These are phyloP conservation scores for Sebastes hopkinsi DNA, from an alignment of 2,797 vertebrate genomes.

Conservation along the genomic window DNA sequence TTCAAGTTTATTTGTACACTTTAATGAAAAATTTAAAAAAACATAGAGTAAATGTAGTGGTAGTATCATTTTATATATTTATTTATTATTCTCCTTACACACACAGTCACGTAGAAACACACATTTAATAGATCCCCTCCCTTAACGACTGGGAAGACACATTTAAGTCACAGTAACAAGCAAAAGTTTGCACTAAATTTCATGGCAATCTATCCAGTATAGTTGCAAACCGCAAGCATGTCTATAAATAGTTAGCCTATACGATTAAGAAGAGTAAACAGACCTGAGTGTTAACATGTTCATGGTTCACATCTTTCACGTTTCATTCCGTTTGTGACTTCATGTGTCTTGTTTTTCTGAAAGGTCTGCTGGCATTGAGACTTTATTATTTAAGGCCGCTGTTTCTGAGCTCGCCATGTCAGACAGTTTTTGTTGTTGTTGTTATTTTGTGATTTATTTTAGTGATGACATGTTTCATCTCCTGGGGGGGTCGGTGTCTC, in stretches of 20 bases:
- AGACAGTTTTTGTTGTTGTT: neutral
- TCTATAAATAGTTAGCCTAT: neutral
- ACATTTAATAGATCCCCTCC: too few species aligned
- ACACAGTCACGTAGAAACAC: too few species aligned
- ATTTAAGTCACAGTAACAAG: too few species aligned
- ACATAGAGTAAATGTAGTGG: rapidly evolving
- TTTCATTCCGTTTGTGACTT: neutral
- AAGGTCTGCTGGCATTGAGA: neutral
- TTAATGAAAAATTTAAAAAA: neutral
- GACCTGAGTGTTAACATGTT: neutral
- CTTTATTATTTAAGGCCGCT: neutral
- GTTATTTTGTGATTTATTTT: neutral
- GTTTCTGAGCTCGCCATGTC: neutral
- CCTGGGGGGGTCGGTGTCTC: neutral
- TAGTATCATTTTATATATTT: too few species aligned
- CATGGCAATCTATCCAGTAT: too few species aligned
- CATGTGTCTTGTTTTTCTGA: neutral
- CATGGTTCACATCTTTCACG: neutral
- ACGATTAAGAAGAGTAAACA: too few species aligned
- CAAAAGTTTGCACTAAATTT: too few species aligned
- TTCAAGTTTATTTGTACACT: neutral
- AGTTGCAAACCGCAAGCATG: too few species aligned
- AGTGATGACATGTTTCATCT: neutral
- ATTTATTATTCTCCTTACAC: too few species aligned
- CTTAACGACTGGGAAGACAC: too few species aligned